Percentiles rank a stretch among this genome's conserved stretches.
Evolutionary conservation across 2,888 invertebrate species (phyloP).

Genomic region (Macrophya annulata): DNA sequence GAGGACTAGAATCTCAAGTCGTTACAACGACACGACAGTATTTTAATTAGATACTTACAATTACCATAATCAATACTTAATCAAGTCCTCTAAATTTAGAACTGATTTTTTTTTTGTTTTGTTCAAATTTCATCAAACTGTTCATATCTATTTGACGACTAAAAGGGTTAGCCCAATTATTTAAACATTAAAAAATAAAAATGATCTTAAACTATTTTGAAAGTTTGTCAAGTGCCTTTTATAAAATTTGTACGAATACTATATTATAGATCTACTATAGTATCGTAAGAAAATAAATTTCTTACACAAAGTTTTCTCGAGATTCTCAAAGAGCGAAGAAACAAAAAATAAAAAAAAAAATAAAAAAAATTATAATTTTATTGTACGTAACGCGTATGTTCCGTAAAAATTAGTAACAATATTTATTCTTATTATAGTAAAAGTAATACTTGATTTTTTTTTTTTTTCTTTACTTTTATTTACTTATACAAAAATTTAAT

Average conservation of each 20-base stretch:
- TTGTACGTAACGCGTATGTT: conserved; percentile 38
- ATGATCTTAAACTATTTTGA: neutral
- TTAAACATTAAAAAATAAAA: neutral
- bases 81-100: neutral
- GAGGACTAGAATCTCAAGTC: conserved; percentile 34
- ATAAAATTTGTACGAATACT: neutral
- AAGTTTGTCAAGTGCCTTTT: conserved; percentile 5
- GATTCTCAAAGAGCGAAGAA: neutral
- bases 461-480: neutral
- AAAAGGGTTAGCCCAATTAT: neutral
- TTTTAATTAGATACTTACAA: neutral
- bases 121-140: neutral
- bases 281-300: neutral
- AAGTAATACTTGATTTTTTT: neutral
- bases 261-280: neutral
- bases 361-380: no score
- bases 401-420: conserved; percentile 29
- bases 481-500: neutral
- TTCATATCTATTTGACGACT: neutral
- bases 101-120: neutral
- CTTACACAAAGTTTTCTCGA: neutral
- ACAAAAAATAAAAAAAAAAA: no score
- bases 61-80: neutral
- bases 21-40: neutral
- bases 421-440: conserved; percentile 41